Conservation (phyloP, 2,113 vertebrate genomes). For the Pluvianellus socialis region DNA sequence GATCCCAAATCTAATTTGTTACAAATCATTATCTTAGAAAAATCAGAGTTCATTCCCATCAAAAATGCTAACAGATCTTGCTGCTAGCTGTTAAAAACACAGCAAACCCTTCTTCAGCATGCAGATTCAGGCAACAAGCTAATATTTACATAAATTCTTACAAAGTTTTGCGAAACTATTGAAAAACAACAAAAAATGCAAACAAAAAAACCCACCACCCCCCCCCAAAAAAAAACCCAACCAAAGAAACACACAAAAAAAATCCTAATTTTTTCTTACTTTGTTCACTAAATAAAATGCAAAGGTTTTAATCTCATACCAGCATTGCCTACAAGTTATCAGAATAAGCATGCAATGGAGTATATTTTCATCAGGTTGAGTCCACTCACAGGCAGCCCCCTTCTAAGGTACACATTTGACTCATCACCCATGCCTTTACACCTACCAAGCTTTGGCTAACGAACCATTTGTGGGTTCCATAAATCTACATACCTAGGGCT, state of each 20-base stretch:
- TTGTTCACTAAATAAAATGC: neutral
- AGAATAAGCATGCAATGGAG: neutral
- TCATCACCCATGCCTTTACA: neutral
- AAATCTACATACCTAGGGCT: neutral
- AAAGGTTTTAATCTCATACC: neutral
- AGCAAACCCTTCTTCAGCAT: neutral
- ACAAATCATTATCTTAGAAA: constrained; percentile 6
- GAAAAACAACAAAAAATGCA: neutral
- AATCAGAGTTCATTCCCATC: neutral
- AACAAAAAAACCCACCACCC: too few species aligned
- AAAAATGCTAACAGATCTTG: neutral
- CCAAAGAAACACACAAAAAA: too few species aligned
- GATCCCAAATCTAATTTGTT: constrained; percentile 49
- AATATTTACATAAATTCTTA: neutral
- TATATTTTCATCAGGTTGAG: neutral
- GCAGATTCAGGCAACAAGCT: neutral
- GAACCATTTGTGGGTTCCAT: neutral
- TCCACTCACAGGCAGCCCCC: neutral
- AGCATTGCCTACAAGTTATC: neutral
- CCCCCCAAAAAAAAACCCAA: too few species aligned
- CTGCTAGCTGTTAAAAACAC: neutral
- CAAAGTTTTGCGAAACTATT: neutral
- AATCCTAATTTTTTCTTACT: neutral
- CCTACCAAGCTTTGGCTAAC: neutral
- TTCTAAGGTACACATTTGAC: neutral